These are phyloP conservation scores for Timema cristinae DNA, from an alignment of 2,888 invertebrate species.

Conservation along the genomic window DNA sequence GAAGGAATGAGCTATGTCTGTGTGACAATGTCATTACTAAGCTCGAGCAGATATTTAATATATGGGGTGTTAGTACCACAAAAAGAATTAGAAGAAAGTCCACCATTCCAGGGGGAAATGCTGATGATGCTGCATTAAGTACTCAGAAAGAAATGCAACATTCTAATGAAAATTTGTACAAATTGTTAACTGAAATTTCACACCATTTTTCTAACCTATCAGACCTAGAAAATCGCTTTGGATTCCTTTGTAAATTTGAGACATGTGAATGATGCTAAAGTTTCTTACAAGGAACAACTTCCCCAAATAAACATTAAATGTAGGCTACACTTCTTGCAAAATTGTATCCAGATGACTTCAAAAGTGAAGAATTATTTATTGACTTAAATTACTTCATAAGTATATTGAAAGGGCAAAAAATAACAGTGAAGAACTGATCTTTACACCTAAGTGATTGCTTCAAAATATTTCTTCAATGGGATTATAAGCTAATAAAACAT, in stretches of 20 bases:
- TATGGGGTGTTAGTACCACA: background rate
- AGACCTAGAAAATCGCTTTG: too few relatives aligned
- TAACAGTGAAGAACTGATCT: background rate
- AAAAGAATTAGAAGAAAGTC: background rate
- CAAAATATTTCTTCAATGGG: background rate
- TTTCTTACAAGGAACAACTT: background rate
- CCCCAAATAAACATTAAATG: slow-evolving; percentile 2
- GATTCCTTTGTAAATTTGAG: background rate
- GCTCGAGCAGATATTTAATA: background rate
- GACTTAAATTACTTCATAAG: background rate
- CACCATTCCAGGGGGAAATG: background rate
- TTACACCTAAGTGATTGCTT: background rate
- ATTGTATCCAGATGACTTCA: background rate
- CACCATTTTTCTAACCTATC: background rate
- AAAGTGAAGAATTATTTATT: background rate
- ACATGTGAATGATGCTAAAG: background rate
- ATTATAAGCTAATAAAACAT: background rate
- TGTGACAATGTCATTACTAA: background rate
- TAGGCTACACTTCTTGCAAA: background rate
- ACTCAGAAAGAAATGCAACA: background rate
- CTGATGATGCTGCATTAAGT: background rate
- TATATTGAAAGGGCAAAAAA: background rate
- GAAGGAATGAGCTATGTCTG: background rate
- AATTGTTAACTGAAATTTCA: background rate
- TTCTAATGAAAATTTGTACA: background rate